Conservation (phyloP, 2,797 vertebrate genomes). For the Fistularia commersonii region DNA sequence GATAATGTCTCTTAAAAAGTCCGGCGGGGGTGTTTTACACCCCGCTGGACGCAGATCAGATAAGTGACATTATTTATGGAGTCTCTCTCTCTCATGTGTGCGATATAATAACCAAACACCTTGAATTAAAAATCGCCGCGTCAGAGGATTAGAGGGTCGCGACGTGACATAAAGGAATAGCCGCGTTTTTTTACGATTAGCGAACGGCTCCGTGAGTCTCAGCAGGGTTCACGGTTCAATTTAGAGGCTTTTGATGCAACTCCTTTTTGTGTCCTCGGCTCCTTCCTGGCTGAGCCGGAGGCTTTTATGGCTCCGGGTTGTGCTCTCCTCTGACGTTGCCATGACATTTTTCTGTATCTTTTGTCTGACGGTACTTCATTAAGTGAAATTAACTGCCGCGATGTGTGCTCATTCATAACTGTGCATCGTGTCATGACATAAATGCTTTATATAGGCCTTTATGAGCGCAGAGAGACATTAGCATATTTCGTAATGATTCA, state of each 20-base stretch:
- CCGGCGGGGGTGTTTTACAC: too few species aligned
- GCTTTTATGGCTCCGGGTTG: conserved; percentile 52
- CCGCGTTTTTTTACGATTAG: conserved; percentile 52
- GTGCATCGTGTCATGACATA: too few species aligned
- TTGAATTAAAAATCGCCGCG: too few species aligned
- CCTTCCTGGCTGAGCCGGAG: conserved; percentile 52
- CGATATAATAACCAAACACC: too few species aligned
- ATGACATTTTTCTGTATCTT: conserved; percentile 72
- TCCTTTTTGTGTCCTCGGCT: conserved; percentile 55
- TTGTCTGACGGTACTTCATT: conserved; percentile 62
- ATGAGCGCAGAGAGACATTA: too few species aligned
- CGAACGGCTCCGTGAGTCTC: conserved; percentile 51
- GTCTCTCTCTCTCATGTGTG: too few species aligned
- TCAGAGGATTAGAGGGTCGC: too few species aligned
- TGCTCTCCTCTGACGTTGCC: conserved; percentile 71
- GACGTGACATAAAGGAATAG: conserved; percentile 43
- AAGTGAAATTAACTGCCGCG: conserved; percentile 10
- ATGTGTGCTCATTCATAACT: background rate
- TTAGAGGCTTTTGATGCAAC: conserved; percentile 64
- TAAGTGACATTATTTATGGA: too few species aligned
- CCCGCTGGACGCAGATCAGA: too few species aligned
- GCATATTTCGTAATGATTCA: too few species aligned
- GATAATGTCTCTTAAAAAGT: too few species aligned
- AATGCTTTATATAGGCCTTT: too few species aligned
- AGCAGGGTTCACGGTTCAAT: conserved; percentile 59